These are phyloP conservation scores for Acleris literana DNA, from an alignment of 2,888 invertebrate genomes.

Conservation along the genomic window DNA sequence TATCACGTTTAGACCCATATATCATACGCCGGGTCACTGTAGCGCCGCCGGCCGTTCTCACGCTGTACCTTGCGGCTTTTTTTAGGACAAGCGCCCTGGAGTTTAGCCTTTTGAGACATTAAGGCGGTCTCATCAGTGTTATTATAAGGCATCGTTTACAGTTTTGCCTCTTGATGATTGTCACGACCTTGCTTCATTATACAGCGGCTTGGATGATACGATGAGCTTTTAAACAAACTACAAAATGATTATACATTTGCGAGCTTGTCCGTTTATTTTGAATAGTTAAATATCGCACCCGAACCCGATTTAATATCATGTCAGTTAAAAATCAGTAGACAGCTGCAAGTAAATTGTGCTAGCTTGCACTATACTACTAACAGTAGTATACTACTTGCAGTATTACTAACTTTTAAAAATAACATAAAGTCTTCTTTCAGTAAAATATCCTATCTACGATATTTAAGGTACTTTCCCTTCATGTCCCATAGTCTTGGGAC, in stretches of 20 bases:
- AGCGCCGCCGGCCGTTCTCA: slow-evolving; percentile 68
- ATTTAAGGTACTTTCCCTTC: too few relatives aligned
- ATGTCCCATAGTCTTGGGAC: too few relatives aligned
- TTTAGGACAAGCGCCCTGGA: slow-evolving; percentile 49
- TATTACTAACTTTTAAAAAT: too few relatives aligned
- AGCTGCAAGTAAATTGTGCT: too few relatives aligned
- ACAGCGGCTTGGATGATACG: slow-evolving; percentile 35
- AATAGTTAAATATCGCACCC: not conserved
- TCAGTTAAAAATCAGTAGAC: not conserved
- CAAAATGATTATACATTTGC: slow-evolving; percentile 19
- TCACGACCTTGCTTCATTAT: slow-evolving; percentile 59
- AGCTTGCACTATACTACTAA: too few relatives aligned
- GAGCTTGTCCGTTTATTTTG: not conserved
- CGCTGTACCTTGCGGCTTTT: slow-evolving; percentile 56
- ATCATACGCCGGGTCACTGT: slow-evolving; percentile 79
- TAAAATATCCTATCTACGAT: too few relatives aligned
- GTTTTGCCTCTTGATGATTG: slow-evolving; percentile 76
- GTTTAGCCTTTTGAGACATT: slow-evolving; percentile 53
- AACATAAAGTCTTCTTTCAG: too few relatives aligned
- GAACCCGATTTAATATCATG: not conserved
- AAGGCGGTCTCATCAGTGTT: slow-evolving; percentile 58
- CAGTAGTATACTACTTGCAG: too few relatives aligned
- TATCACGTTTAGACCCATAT: slow-evolving; percentile 82
- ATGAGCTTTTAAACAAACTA: slow-evolving; percentile 30
- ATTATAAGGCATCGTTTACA: slow-evolving; percentile 65